Evolutionary conservation across 2,797 vertebrate species (phyloP), one percentile per base, ranked within the genome.

Genomic region (Peromyscus attwateri): DNA sequence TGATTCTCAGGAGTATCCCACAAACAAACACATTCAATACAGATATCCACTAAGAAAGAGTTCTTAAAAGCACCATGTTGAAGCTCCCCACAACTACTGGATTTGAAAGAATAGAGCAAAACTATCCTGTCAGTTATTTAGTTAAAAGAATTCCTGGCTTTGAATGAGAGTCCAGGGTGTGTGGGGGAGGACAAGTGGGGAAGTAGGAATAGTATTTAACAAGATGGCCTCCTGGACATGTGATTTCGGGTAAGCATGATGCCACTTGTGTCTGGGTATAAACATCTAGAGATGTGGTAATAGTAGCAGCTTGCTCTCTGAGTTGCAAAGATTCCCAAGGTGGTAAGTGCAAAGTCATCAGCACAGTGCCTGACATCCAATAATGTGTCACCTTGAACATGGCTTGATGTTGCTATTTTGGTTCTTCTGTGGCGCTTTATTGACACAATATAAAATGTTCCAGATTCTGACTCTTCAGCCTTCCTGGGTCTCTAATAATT

Each of bases 401-500:
- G 52, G 40, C 2, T 3, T 60, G 43, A 57, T 82, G 21, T 19
- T 71, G 82, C 52, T 77, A 0, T 66, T 88, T 52, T 16, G 37
- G 62, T 52, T 77, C 34, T 76, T 64, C 37, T 13, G 10, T n/a
- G 43, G 29, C 71, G 64, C 76, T 71, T 76, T 46, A 81, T 31
- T 10, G 49, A 76, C 21, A 12, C 6, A 55, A 19, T 21, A 55
- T 34, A 84, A 52, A 85, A 94, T n/a, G 14, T 3, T 55, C 46
- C 34, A 40, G 57, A 27, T 11, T 27, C 17, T 46, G 43, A 71
- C 34, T 66, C 81, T 55, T 91, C 60, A 82, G n/a, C 23, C 55
- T 92, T 64, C 71, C 25, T 16, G 55, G 34, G 83, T 83, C 83
- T 79, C 62, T 57, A 62, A 75, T 75, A 83, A 77, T 95, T 89